Conservation (phyloP, 2,888 invertebrate species). For the Nymphalis urticae region DNA sequence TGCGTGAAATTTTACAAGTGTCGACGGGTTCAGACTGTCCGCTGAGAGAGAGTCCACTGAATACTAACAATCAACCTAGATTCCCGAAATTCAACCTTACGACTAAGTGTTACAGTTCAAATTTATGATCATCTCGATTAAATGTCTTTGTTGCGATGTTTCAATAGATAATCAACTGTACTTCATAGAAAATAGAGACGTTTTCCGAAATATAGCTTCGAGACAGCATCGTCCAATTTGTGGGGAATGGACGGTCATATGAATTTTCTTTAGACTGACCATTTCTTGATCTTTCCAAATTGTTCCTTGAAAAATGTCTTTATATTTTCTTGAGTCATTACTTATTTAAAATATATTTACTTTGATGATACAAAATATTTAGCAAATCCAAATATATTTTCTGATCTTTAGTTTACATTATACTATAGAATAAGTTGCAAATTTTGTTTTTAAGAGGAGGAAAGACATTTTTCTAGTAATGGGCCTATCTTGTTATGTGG, state of each 20-base stretch:
- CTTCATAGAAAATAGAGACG: not conserved
- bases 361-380: not conserved
- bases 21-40: constrained; percentile 44
- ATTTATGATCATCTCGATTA: not conserved
- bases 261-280: constrained; percentile 36
- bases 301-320: constrained; percentile 29
- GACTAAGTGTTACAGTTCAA: not conserved
- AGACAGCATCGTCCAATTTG: constrained; percentile 28
- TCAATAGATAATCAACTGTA: constrained; percentile 14
- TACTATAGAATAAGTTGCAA: no score
- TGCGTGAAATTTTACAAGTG: constrained; percentile 72
- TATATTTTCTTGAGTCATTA: constrained; percentile 16
- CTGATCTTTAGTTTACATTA: no score
- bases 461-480: no score
- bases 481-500: no score
- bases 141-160: constrained; percentile 8
- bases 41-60: constrained; percentile 18
- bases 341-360: not conserved
- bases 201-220: constrained; percentile 7
- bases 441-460: no score
- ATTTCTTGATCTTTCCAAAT: constrained; percentile 34
- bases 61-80: constrained; percentile 14
- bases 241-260: constrained; percentile 29
- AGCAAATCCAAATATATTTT: not conserved
- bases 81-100: constrained; percentile 5